Evolutionary conservation across 2,888 invertebrate species (phyloP), one percentile per base, ranked within the genome.

Genomic region (Brachylomia viminalis): DNA sequence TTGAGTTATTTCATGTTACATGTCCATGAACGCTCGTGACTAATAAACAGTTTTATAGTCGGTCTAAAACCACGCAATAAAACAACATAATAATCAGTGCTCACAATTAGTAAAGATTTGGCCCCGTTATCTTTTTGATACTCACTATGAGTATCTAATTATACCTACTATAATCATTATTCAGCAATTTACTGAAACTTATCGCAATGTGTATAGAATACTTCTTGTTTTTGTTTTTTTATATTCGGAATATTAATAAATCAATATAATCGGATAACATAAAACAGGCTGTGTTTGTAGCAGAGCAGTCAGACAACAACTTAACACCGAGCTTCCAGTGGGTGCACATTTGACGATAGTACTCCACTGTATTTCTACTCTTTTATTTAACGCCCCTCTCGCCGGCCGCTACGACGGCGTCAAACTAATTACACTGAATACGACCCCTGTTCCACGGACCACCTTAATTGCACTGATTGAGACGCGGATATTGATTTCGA

Each of bases 401-500:
- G 82, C 72, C 89, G 87, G 86, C 86, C 75, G 80, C 91, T 91
- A 88, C 91, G 92, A 88, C 91, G 92, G 92, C 91, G 94, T 92
- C 94, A 93, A 95, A 94, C 95, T 95, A 95, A 96, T 95, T 95
- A 95, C 93, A 91, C 86, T 90, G 92, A 93, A 93, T 92, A 92
- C 92, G 92, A 91, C 91, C 92, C 92, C 92, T 89, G 92, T 89
- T 91, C 88, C 86, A 89, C 89, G 91, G 93, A 90, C 91, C 91
- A 92, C 93, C 93, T 93, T 95, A 95, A 96, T 96, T 95, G 95
- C 95, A 92, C 94, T 95, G 95, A 96, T 96, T 95, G 95, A 96
- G 95, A 96, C 95, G 95, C 94, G 94, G 95, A 95, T 96, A 96
- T 96, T 95, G 96, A 95, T 96, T 96, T 93, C 83, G 94, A 94